Evolutionary conservation across 2,888 invertebrate genomes (phyloP).

Genomic region (Eulithis testata): DNA sequence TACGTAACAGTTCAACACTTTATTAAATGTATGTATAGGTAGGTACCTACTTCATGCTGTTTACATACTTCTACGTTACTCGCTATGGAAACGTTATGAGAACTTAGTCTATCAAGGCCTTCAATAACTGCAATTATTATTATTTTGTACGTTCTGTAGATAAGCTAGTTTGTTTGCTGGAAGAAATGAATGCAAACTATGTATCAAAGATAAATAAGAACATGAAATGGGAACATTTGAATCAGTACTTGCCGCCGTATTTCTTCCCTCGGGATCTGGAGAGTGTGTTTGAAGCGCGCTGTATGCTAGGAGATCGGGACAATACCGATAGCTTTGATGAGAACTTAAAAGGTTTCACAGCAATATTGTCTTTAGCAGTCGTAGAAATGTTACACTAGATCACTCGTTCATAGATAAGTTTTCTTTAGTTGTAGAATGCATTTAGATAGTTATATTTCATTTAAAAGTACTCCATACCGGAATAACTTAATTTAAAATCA

Average conservation of each 20-base stretch:
- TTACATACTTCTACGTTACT: not conserved
- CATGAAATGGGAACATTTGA: conserved; percentile 43
- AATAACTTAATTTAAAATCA: too few relatives aligned
- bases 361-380: conserved; percentile 69
- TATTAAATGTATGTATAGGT: not conserved
- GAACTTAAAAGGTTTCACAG: conserved; percentile 79
- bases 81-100: not conserved
- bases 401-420: conserved; percentile 38
- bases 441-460: not conserved
- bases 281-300: conserved; percentile 51
- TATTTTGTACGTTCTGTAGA: conserved; percentile 48
- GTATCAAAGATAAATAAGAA: conserved; percentile 39
- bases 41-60: conserved; percentile 1
- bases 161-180: conserved; percentile 56
- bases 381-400: conserved; percentile 66
- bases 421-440: conserved; percentile 13
- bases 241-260: conserved; percentile 57
- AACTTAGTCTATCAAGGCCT: conserved; percentile 12
- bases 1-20: conserved; percentile 14
- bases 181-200: conserved; percentile 50
- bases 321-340: conserved; percentile 72
- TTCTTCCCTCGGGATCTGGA: conserved; percentile 63
- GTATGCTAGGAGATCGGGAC: conserved; percentile 52
- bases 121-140: conserved; percentile 9
- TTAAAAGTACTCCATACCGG: not conserved